Evolutionary conservation across 2,113 vertebrate genomes (phyloP), one percentile per base, ranked within the genome.

Genomic region (Muntiacus muntjak): DNA sequence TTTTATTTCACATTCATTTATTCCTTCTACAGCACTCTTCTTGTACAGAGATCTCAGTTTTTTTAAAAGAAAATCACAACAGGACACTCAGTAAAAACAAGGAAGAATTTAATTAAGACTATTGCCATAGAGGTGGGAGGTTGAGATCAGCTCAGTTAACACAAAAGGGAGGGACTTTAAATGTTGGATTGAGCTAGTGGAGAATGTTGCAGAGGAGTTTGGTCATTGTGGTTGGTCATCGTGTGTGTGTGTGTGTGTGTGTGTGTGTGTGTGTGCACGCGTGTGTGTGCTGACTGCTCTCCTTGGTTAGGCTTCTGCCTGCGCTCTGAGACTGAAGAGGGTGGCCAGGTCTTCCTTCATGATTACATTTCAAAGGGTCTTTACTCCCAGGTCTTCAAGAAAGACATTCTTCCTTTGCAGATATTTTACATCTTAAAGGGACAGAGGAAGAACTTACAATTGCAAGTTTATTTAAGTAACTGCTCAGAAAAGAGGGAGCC

Each of bases 221-320:
- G 74, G 9, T 25, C 28, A 26, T 1, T 33, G 19, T 25, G 15
- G 30, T 55, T 33, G 40, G 12, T 64, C 30, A 17, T 3, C 0
- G 9, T 36, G 33, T 67, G 33, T 71, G 12, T 19, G 7, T 52
- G 6, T 43, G 28, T 67, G 47, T 26, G 12, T 16, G 21, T 4
- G 15, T 9, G 3, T 33, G 33, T 17, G 30, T 1, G 14, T 33
- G 7, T 17, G 28, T 8, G 3, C 8, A 11, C 12, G 4, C 17
- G 1, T 36, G 25, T 50, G 43, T 52, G 16, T 52, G 17, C 13
- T 84, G 33, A 36, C 4, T 16, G 13, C 12, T 40, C 14, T 40
- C 4, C 23, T 36, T 13, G 3, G 12, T n/a, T 71, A 40, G 67
- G 67, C 21, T 55, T 21, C 50, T 36, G 16, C 4, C 7, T 7